Conservation (phyloP, 1,140 invertebrate species). For the Manduca sexta region DNA sequence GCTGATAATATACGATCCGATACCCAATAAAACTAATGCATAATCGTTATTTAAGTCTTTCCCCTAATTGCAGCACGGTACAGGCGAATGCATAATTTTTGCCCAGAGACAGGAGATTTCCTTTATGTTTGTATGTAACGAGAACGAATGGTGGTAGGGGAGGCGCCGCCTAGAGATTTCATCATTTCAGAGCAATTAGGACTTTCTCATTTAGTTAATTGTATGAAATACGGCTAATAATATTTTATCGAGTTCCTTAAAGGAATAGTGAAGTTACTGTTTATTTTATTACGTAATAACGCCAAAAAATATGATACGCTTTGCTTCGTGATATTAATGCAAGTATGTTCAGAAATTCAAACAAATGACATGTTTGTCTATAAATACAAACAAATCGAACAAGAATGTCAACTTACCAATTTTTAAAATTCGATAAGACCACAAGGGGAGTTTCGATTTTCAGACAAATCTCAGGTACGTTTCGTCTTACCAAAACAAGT, state of each 20-base stretch:
- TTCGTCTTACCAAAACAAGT: slow-evolving; percentile 37
- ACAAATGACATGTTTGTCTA: too few relatives aligned
- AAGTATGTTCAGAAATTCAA: too few relatives aligned
- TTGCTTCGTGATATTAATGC: too few relatives aligned
- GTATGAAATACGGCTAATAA: slow-evolving; percentile 48
- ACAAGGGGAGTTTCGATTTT: slow-evolving; percentile 7
- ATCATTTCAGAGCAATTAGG: slow-evolving; percentile 42
- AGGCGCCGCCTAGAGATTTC: slow-evolving; percentile 42
- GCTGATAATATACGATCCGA: too few relatives aligned
- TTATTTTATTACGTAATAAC: too few relatives aligned
- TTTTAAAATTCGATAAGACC: not conserved
- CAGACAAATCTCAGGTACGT: slow-evolving; percentile 15
- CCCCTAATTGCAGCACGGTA: slow-evolving; percentile 1
- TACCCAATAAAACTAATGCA: not conserved
- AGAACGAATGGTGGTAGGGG: slow-evolving; percentile 51
- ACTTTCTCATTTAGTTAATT: slow-evolving; percentile 28
- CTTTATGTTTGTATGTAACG: slow-evolving; percentile 55
- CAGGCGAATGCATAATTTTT: slow-evolving; percentile 54
- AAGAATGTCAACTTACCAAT: too few relatives aligned
- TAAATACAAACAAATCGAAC: too few relatives aligned
- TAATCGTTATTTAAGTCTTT: not conserved
- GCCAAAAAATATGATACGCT: too few relatives aligned
- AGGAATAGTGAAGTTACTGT: too few relatives aligned
- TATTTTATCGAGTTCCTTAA: slow-evolving; percentile 20
- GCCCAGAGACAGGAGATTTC: slow-evolving; percentile 44